Conservation (phyloP, 1,140 invertebrate species). For the Ostrea edulis region DNA sequence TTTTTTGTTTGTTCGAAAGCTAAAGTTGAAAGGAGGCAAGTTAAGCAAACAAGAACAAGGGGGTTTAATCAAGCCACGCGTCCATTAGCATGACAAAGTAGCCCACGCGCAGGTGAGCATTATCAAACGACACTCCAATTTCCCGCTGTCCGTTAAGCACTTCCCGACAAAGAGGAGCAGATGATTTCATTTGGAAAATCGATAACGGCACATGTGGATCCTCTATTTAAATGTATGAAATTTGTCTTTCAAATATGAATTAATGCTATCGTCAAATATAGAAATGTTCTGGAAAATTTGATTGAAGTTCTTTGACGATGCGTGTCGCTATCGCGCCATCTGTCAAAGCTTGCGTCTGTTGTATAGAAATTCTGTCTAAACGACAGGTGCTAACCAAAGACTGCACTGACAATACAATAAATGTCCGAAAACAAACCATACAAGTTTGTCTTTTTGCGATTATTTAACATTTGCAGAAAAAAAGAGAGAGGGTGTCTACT, state of each 20-base stretch:
- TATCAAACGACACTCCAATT: neutral
- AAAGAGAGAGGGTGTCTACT: too few species aligned
- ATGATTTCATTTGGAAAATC: conserved; percentile 36
- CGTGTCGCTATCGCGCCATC: conserved; percentile 27
- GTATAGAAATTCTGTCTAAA: neutral
- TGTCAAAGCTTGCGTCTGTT: neutral
- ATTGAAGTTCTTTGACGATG: conserved; percentile 31
- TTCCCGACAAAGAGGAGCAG: neutral
- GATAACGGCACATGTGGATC: conserved; percentile 36
- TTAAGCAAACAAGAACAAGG: conserved; percentile 35
- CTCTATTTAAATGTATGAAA: neutral
- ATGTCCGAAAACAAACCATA: neutral
- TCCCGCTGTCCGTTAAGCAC: conserved; percentile 8
- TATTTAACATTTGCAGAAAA: too few species aligned
- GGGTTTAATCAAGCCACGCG: conserved; percentile 9
- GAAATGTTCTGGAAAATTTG: neutral
- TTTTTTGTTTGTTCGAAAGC: conserved; percentile 24
- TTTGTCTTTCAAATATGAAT: conserved; percentile 17
- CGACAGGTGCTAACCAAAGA: neutral
- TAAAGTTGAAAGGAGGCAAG: neutral
- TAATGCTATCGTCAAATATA: conserved; percentile 4
- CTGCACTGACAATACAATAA: neutral
- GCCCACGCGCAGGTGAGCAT: neutral
- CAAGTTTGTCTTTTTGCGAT: too few species aligned
- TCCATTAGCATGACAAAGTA: conserved; percentile 26